Percentiles rank a stretch among this genome's conserved stretches.
Evolutionary conservation across 2,797 vertebrate genomes (phyloP).

Genomic region (Typhlichthys eigenmanni): DNA sequence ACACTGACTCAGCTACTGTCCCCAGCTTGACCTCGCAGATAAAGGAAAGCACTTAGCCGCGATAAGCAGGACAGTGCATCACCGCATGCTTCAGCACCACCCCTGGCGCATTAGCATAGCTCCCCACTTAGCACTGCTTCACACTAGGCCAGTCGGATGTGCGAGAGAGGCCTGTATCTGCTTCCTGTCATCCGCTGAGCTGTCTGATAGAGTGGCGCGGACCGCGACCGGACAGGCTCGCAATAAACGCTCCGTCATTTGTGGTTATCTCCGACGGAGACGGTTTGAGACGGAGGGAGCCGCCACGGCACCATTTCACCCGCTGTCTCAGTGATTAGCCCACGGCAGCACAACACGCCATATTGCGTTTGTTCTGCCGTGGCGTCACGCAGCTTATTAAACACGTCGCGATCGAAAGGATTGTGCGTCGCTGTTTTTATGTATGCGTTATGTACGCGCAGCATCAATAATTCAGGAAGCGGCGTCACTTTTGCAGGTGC

Average conservation of each 20-base stretch:
- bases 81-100: conserved; percentile 20
- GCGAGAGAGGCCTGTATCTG: conserved; percentile 23
- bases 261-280: conserved; percentile 28
- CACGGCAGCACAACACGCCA: background rate
- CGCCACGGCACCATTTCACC: background rate
- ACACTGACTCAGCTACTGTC: background rate
- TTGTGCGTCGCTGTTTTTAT: background rate
- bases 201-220: conserved; percentile 27
- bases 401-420: background rate
- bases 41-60: conserved; percentile 35
- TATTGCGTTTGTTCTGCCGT: background rate
- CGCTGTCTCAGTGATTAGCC: conserved; percentile 6
- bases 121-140: conserved; percentile 18
- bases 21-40: conserved; percentile 26
- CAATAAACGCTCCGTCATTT: conserved; percentile 41
- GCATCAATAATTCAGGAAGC: too few species aligned
- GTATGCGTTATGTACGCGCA: too few species aligned
- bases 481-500: too few species aligned
- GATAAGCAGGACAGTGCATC: conserved; percentile 36
- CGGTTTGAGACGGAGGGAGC: background rate
- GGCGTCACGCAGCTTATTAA: background rate
- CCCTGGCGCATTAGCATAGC: conserved; percentile 15
- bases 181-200: conserved; percentile 26
- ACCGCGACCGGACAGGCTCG: conserved; percentile 34
- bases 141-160: conserved; percentile 11